phyloP scores from a whole-genome alignment of 2,113 vertebrate species.

The Scomber colias region DNA sequence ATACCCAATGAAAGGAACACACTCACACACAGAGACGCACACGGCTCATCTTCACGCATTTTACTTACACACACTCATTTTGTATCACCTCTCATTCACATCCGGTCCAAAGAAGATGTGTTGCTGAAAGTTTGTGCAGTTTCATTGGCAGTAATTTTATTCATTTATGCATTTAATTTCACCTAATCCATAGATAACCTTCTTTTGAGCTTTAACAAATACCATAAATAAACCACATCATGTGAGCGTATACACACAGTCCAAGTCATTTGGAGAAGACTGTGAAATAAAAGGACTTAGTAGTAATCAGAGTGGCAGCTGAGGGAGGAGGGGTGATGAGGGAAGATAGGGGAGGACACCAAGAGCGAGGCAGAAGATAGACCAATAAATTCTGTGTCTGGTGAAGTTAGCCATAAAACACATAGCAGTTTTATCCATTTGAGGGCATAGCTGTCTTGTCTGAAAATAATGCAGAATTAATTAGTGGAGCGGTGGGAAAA shows the following conservation, averaged over 20 bases:
- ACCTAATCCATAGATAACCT: slow-evolving; percentile 66
- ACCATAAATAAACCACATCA: slow-evolving; percentile 39
- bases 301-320: slow-evolving; percentile 39
- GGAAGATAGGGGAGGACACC: slow-evolving; percentile 45
- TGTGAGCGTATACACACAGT: slow-evolving; percentile 5
- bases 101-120: slow-evolving; percentile 45
- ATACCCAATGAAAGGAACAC: slow-evolving; percentile 56
- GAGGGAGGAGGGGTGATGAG: slow-evolving; percentile 22
- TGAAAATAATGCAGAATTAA: slow-evolving; percentile 68
- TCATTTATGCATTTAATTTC: slow-evolving; percentile 77
- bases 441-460: slow-evolving; percentile 50
- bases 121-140: slow-evolving; percentile 46
- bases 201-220: slow-evolving; percentile 52
- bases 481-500: slow-evolving; percentile 44
- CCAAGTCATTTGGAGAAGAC: slow-evolving; percentile 23
- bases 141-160: slow-evolving; percentile 69
- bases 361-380: slow-evolving; percentile 27
- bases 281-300: slow-evolving; percentile 40
- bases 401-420: slow-evolving; percentile 55
- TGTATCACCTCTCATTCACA: background rate
- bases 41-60: slow-evolving; percentile 29
- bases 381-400: slow-evolving; percentile 49
- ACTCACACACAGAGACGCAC: slow-evolving; percentile 42
- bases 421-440: slow-evolving; percentile 35
- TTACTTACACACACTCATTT: slow-evolving; percentile 34